Percentiles rank a stretch among this genome's conserved stretches.
phyloP scores from a whole-genome alignment of 2,113 vertebrate species.

The mouse (Mus musculus) region DNA sequence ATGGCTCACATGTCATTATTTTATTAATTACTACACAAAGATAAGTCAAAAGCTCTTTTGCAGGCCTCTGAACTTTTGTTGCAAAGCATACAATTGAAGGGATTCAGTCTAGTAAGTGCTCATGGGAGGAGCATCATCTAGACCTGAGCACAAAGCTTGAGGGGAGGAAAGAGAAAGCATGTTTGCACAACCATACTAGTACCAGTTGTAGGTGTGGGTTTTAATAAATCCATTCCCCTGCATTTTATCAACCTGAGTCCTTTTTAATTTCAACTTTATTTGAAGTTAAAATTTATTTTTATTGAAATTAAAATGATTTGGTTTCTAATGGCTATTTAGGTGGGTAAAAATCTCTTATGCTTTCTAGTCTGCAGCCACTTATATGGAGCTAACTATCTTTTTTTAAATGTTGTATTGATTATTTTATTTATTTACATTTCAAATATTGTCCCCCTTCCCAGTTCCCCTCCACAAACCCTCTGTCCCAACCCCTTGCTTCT shows the following conservation, averaged over 20 bases:
- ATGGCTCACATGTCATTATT: background rate
- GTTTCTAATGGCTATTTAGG: background rate
- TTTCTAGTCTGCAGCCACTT: background rate
- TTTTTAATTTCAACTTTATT: slow-evolving; percentile 1
- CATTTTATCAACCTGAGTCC: background rate
- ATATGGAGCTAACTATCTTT: too few species aligned
- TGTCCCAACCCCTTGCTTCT: too few species aligned
- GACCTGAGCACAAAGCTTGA: background rate
- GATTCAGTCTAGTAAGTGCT: background rate
- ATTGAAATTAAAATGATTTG: slow-evolving; percentile 30
- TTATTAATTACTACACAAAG: background rate
- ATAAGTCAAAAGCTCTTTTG: background rate
- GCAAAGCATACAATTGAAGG: background rate
- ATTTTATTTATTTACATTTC: too few species aligned
- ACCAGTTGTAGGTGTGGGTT: background rate
- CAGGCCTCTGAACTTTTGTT: background rate
- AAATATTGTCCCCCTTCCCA: too few species aligned
- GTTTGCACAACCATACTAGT: background rate
- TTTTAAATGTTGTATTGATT: too few species aligned
- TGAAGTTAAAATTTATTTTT: background rate
- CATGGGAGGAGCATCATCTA: background rate
- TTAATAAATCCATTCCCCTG: slow-evolving; percentile 2
- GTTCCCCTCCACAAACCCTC: too few species aligned
- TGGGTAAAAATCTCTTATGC: background rate
- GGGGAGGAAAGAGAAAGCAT: background rate